Base-by-base conservation (phyloP, 2,888 invertebrate species). In the Adelphocoris suturalis region DNA sequence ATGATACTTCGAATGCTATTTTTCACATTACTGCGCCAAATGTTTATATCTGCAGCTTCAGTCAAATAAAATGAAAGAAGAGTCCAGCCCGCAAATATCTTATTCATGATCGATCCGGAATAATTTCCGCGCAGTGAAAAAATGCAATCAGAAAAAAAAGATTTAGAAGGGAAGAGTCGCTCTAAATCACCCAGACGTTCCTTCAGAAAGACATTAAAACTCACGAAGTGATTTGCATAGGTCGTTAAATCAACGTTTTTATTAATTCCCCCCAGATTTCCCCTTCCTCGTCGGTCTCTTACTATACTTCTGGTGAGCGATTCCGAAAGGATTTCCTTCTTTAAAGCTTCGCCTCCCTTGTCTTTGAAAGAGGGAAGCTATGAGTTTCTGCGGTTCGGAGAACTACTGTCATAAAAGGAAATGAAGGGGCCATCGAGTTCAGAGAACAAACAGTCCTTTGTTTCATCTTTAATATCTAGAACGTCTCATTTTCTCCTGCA, bases 171-270 rank as follows among this genome's bases (percentile, higher is more conserved):
- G 14, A 75, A 75, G 86, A 75, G 47, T 61, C 27, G 1, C 14
- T 19, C 28, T 61, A 75, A 75, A 61, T 68, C 46, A 11, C 76
- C 46, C 48, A 5, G 75, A 48, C n/a, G 52, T 82, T 84, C 27
- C 84, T 55, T 19, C 27, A 37, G 37, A 75, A 75, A 75, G 75
- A 75, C 86, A 86, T 86, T 86, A 68, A 86, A 68, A 86, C 46
- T 86, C 75, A n/a, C 68, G 68, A 86, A 86, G 86, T 86, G 86
- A 86, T 86, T 86, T 86, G 86, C 86, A 86, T 86, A 68, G 75
- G 75, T 86, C 86, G 86, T 86, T 86, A 75, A 75, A 86, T 86
- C 86, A 86, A 86, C 86, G 75, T 86, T 86, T 86, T 86, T 86
- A 86, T 86, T 86, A 86, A 86, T 86, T 86, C 86, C 46, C 37